A percentile compares a stretch with the other conserved stretches of the same genome.
phyloP scores from a whole-genome alignment of 1,140 invertebrate species.

The Thaumatotibia leucotreta region DNA sequence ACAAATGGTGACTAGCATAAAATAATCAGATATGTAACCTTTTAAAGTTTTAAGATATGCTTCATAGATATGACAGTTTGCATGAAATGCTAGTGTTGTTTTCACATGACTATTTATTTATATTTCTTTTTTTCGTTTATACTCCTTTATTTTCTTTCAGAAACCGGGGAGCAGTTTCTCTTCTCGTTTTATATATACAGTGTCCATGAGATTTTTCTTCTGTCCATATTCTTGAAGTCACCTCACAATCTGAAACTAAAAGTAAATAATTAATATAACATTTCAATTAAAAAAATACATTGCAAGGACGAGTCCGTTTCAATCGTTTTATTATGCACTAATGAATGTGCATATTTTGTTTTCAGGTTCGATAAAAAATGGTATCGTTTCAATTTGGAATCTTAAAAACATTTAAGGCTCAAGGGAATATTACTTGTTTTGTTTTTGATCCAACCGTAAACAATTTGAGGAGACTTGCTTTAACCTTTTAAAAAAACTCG shows the following conservation, averaged over 20 bases:
- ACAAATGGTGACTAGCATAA: conserved; percentile 69
- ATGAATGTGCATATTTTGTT: no score
- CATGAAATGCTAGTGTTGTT: conserved; percentile 18
- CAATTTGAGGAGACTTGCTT: no score
- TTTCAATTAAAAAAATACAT: not conserved
- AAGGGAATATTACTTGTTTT: no score
- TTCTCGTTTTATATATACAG: conserved; percentile 59
- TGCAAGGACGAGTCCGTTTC: no score
- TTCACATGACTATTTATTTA: conserved; percentile 54
- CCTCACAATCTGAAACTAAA: not conserved
- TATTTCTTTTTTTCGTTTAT: conserved; percentile 35
- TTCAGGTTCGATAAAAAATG: no score
- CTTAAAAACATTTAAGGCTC: no score
- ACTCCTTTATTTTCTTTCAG: conserved; percentile 15
- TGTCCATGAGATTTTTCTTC: conserved; percentile 27
- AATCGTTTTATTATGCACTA: no score
- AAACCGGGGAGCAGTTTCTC: conserved; percentile 33
- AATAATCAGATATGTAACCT: conserved; percentile 58
- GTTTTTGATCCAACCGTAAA: no score
- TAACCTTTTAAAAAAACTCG: not conserved
- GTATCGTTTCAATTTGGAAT: no score
- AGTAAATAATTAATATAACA: not conserved
- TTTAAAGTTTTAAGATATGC: conserved; percentile 54
- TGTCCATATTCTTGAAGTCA: conserved; percentile 25
- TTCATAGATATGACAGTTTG: conserved; percentile 47